Evolutionary conservation across 2,888 invertebrate genomes (phyloP).

Genomic region (Cyaniris semiargus): DNA sequence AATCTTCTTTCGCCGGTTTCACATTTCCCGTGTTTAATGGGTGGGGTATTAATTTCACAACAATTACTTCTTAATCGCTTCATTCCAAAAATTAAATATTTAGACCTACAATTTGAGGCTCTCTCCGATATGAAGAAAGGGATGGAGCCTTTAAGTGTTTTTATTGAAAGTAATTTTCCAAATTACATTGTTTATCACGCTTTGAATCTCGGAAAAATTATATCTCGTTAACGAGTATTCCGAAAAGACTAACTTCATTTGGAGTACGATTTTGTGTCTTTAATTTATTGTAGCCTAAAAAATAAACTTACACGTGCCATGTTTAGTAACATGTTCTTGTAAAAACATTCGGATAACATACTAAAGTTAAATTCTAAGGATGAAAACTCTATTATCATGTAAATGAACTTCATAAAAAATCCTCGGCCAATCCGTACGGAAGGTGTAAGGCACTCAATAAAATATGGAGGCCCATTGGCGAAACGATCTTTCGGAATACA

Average conservation of each 20-base stretch:
- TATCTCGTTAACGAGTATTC: conserved; percentile 47
- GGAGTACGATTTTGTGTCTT: conserved; percentile 43
- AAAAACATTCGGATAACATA: too few relatives aligned
- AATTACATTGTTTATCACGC: conserved; percentile 72
- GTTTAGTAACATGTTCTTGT: too few relatives aligned
- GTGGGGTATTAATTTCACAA: conserved; percentile 50
- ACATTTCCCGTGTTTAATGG: conserved; percentile 33
- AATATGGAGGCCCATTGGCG: conserved; percentile 71
- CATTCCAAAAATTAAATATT: conserved; percentile 72
- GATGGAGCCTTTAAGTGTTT: conserved; percentile 49
- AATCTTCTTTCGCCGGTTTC: background rate
- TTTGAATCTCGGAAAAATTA: conserved; percentile 73
- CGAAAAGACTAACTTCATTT: conserved; percentile 52
- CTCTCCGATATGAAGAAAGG: conserved; percentile 65
- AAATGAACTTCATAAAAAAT: conserved; percentile 2
- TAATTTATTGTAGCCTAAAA: background rate
- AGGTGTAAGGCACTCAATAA: conserved; percentile 45
- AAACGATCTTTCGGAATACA: conserved; percentile 63
- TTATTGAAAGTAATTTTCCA: conserved; percentile 69
- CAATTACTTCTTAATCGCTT: conserved; percentile 67
- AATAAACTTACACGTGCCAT: background rate
- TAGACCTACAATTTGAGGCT: conserved; percentile 69
- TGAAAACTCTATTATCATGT: background rate
- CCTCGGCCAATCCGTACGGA: background rate
- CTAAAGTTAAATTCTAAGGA: background rate